phyloP scores from a whole-genome alignment of 1,140 invertebrate species.

The Caenorhabditis remanei region DNA sequence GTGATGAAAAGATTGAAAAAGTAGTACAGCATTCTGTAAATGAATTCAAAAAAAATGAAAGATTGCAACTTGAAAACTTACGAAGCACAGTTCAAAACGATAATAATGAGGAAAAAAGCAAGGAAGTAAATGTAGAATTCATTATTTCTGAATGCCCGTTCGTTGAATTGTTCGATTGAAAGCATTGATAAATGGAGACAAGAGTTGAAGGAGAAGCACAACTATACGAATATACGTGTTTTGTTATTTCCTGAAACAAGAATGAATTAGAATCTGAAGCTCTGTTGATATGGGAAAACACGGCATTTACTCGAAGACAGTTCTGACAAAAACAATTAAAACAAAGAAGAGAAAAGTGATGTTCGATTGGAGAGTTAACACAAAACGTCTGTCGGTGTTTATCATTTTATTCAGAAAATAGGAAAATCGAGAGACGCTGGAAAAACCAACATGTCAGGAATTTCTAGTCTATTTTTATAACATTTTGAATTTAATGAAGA shows the following conservation, averaged over 20 bases:
- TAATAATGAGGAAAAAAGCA: not conserved
- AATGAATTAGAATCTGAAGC: not conserved
- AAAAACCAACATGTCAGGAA: not conserved
- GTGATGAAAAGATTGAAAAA: not conserved
- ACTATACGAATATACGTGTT: not conserved
- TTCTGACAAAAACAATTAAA: too few species aligned
- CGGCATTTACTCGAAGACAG: too few species aligned
- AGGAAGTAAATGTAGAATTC: not conserved
- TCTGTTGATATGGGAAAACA: too few species aligned
- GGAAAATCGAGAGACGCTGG: too few species aligned
- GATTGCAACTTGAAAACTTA: not conserved
- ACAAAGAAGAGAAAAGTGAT: too few species aligned
- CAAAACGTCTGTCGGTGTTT: too few species aligned
- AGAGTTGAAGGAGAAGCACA: not conserved
- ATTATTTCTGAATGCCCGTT: not conserved
- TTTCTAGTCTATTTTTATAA: not conserved
- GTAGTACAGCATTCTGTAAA: not conserved
- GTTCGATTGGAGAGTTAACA: too few species aligned
- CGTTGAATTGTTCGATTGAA: constrained; percentile 6
- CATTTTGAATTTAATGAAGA: not conserved
- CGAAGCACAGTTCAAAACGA: not conserved
- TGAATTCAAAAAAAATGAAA: not conserved
- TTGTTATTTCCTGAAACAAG: not conserved
- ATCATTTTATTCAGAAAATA: too few species aligned
- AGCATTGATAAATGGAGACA: not conserved